Percentiles rank a stretch among this genome's conserved stretches.
Evolutionary conservation across 2,888 invertebrate genomes (phyloP).

Genomic region (Parascotia fuliginaria): DNA sequence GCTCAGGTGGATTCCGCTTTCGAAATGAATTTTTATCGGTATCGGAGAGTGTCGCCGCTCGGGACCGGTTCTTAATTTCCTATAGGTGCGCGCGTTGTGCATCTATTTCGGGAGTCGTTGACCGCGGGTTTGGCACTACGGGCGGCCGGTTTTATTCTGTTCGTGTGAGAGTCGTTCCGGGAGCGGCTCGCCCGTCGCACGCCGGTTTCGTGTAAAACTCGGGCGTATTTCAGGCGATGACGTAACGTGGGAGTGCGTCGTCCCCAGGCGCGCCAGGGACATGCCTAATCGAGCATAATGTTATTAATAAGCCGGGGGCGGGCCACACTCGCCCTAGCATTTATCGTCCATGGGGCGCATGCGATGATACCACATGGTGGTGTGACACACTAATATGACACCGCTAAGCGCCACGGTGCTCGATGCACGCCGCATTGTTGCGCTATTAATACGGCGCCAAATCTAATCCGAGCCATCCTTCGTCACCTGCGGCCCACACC

Average conservation of each 20-base stretch:
- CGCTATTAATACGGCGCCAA: slow-evolving; percentile 48
- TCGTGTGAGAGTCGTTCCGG: slow-evolving; percentile 55
- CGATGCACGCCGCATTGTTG: slow-evolving; percentile 44
- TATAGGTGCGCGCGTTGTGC: slow-evolving; percentile 75
- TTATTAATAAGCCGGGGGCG: slow-evolving; percentile 70
- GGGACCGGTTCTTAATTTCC: slow-evolving; percentile 79
- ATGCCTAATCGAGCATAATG: slow-evolving; percentile 63
- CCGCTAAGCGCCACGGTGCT: slow-evolving; percentile 1
- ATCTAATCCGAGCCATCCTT: slow-evolving; percentile 42
- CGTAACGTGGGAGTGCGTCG: slow-evolving; percentile 59
- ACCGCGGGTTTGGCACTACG: slow-evolving; percentile 76
- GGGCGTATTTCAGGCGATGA: slow-evolving; percentile 70
- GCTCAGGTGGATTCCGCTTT: slow-evolving; percentile 80
- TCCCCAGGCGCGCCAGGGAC: slow-evolving; percentile 62
- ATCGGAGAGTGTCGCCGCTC: slow-evolving; percentile 64
- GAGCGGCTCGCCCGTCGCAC: slow-evolving; percentile 45
- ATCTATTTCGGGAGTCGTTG: slow-evolving; percentile 85
- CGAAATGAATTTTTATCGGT: slow-evolving; percentile 78
- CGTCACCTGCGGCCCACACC: slow-evolving; percentile 25
- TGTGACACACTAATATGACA: slow-evolving; percentile 24
- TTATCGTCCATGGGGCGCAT: slow-evolving; percentile 61
- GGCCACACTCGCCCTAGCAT: slow-evolving; percentile 60
- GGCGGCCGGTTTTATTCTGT: slow-evolving; percentile 63
- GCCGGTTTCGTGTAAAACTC: slow-evolving; percentile 50
- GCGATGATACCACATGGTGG: slow-evolving; percentile 45